A percentile compares a stretch with the other conserved stretches of the same genome.
Evolutionary conservation across 2,888 invertebrate genomes (phyloP).

Genomic region (Cantharis lateralis): DNA sequence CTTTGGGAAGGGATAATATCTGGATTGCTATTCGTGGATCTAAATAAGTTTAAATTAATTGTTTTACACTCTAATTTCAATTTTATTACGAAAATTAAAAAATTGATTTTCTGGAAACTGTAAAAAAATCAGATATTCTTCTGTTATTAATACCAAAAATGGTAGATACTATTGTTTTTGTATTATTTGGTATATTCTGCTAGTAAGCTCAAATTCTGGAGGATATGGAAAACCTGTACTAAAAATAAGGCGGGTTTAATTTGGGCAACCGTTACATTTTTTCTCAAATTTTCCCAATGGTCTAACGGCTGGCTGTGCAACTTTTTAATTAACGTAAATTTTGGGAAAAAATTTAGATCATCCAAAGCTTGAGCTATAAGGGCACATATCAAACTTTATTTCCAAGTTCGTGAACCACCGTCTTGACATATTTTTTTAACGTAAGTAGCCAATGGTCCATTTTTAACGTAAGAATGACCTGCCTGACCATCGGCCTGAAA

Average conservation of each 20-base stretch:
- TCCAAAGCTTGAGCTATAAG: neutral
- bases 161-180: too few relatives aligned
- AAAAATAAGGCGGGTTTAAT: too few relatives aligned
- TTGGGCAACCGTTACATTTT: neutral
- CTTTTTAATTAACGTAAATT: neutral
- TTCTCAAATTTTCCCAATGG: neutral
- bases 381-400: constrained; percentile 7
- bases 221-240: too few relatives aligned
- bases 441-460: constrained; percentile 40
- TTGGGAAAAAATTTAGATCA: neutral
- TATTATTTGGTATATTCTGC: too few relatives aligned
- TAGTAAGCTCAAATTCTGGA: too few relatives aligned
- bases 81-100: too few relatives aligned
- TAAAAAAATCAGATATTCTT: too few relatives aligned
- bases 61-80: neutral
- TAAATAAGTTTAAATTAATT: neutral
- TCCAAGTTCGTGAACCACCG: constrained; percentile 14
- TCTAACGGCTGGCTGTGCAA: neutral
- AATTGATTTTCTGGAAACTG: too few relatives aligned
- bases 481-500: constrained; percentile 38
- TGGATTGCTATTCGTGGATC: constrained; percentile 13
- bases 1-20: constrained; percentile 14
- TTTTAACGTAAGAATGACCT: constrained; percentile 23
- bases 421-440: constrained; percentile 6
- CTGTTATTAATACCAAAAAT: too few relatives aligned